phyloP scores from a whole-genome alignment of 2,113 vertebrate genomes.

The Rattus rattus region DNA sequence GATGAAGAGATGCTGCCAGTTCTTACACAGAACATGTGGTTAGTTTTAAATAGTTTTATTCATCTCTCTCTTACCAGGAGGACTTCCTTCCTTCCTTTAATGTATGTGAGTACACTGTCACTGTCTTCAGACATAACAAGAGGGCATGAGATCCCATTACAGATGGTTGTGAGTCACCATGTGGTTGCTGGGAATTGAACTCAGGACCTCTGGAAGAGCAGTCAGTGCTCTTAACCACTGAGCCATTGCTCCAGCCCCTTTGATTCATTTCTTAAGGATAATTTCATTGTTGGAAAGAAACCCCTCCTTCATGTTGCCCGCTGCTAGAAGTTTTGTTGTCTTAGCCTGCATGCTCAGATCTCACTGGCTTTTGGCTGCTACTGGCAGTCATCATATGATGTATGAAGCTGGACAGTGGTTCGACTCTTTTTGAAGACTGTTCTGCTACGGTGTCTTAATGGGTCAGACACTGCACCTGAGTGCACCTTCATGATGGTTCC shows the following conservation, averaged over 20 bases:
- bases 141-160: no score
- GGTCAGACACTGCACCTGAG: fast-evolving
- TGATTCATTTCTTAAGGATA: not conserved
- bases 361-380: not conserved
- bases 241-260: no score
- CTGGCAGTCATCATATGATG: not conserved
- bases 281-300: not conserved
- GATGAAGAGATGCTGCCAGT: not conserved
- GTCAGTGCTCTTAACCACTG: no score
- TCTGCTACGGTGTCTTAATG: not conserved
- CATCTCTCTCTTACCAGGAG: not conserved
- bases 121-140: no score
- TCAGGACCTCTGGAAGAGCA: no score
- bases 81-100: no score
- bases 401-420: fast-evolving
- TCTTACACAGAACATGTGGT: not conserved
- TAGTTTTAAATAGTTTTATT: not conserved
- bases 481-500: fast-evolving
- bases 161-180: no score
- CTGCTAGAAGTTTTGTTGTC: not conserved
- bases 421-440: fast-evolving
- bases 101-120: no score
- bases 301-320: not conserved
- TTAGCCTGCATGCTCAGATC: not conserved
- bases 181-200: no score